phyloP scores from a whole-genome alignment of 2,113 vertebrate species.

The Tiliqua scincoides region DNA sequence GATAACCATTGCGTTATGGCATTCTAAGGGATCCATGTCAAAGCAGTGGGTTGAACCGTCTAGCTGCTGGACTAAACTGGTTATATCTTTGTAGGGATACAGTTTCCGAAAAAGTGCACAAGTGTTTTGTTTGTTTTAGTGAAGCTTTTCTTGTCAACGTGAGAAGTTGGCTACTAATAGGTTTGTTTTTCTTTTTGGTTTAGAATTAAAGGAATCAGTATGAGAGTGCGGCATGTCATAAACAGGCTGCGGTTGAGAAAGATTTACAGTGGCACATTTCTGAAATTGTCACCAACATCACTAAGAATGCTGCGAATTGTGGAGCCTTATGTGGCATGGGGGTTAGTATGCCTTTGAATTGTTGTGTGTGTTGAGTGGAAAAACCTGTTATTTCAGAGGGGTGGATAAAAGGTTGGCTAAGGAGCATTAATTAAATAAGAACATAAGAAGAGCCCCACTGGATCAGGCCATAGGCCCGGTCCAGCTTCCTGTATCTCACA shows the following conservation, averaged over 20 bases:
- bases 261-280: conserved; percentile 88
- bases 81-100: not conserved
- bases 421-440: not conserved
- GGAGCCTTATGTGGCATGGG: conserved; percentile 95
- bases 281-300: conserved; percentile 81
- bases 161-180: not conserved
- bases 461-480: too few species aligned
- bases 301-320: conserved; percentile 83
- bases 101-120: not conserved
- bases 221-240: conserved; percentile 78
- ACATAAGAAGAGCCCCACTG: too few species aligned
- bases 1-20: not conserved
- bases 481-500: too few species aligned
- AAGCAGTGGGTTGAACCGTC: not conserved
- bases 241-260: conserved; percentile 83
- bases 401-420: too few species aligned
- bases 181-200: not conserved
- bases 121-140: not conserved
- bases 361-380: too few species aligned
- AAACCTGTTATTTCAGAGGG: too few species aligned
- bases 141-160: not conserved
- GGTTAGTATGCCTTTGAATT: conserved; percentile 72
- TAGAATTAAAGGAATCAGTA: conserved; percentile 88
- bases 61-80: not conserved
- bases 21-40: not conserved